phyloP scores from a whole-genome alignment of 2,797 vertebrate species.

The Scleropages formosus region DNA sequence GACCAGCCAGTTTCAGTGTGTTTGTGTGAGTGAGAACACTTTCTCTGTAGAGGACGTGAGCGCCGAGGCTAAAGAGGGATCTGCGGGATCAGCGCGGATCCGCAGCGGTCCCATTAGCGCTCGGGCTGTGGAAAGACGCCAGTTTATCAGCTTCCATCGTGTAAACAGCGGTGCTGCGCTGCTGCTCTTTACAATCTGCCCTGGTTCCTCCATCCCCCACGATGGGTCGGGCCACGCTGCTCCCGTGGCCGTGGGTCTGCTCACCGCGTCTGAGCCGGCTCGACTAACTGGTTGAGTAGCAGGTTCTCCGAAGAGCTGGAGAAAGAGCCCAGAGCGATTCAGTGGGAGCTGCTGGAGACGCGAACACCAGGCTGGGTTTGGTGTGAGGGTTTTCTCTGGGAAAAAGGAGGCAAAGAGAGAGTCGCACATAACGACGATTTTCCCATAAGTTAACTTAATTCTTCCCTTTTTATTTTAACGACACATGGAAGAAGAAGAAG shows the following conservation, averaged over 20 bases:
- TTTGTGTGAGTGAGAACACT: constrained; percentile 11
- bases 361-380: too few relatives aligned
- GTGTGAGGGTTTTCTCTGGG: too few relatives aligned
- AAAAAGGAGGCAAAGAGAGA: too few relatives aligned
- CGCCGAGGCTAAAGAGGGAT: constrained; percentile 17
- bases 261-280: not conserved
- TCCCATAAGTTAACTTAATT: too few relatives aligned
- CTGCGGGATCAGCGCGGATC: too few relatives aligned
- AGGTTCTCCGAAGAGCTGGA: too few relatives aligned
- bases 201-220: constrained; percentile 52
- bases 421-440: too few relatives aligned
- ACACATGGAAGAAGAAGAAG: too few relatives aligned
- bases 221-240: constrained; percentile 29
- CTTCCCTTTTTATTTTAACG: too few relatives aligned
- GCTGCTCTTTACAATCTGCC: constrained; percentile 47
- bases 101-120: constrained; percentile 57
- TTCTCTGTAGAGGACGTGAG: constrained; percentile 12
- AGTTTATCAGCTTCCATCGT: constrained; percentile 66
- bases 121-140: constrained; percentile 32
- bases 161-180: constrained; percentile 48
- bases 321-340: too few relatives aligned
- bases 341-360: too few relatives aligned
- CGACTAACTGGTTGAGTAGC: not conserved
- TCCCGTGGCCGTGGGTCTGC: constrained; percentile 29
- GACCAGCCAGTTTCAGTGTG: not conserved